Base-by-base conservation (phyloP, 2,888 invertebrate genomes). In the Icerya purchasi region DNA sequence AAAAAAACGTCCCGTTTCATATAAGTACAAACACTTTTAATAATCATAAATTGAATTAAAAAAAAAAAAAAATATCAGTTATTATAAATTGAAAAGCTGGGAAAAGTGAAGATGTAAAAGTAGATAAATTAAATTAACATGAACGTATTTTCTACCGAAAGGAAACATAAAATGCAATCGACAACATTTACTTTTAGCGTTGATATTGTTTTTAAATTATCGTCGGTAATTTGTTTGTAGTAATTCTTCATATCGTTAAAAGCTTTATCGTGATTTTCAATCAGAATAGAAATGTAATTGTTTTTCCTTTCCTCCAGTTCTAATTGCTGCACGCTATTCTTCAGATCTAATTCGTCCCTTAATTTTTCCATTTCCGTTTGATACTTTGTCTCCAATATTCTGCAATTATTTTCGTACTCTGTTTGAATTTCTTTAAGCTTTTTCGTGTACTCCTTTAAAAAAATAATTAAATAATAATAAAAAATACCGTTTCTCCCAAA, bases 261-360 rank as follows among this genome's bases (percentile, higher is more conserved):
- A 0, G 88, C 84, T 66, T 80, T 80, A 63, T 90, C 89, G 68
- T 96, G 92, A 67, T 84, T 81, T 65, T 71, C 70, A n/a, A 62
- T 60, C 51, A 66, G 52, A 51, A 64, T 64, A 49, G 78, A 76
- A 64, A 87, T 86, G 62, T 94, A 72, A 50, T 83, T 83, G 71
- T 91, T 91, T 73, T 94, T 94, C 52, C 90, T 77, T 68, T 92
- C 91, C 69, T 92, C 91, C 8, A 91, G 82, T 73, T 93, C 89
- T 56, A 84, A 79, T 69, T 90, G 79, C 73, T 93, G 92, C 72
- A 84, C 83, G 66, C 81, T 79, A 67, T 84, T 83, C 66, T 82
- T 82, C 0, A 84, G 76, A 5, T 80, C 79, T 53, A 86, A 70
- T 63, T 89, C 85, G 50, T 80, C 74, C 66, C 84, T 80, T 58